A percentile compares a stretch with the other conserved stretches of the same genome.
Evolutionary conservation across 2,113 vertebrate genomes (phyloP).

Genomic region (Onychorhynchus coronatus): DNA sequence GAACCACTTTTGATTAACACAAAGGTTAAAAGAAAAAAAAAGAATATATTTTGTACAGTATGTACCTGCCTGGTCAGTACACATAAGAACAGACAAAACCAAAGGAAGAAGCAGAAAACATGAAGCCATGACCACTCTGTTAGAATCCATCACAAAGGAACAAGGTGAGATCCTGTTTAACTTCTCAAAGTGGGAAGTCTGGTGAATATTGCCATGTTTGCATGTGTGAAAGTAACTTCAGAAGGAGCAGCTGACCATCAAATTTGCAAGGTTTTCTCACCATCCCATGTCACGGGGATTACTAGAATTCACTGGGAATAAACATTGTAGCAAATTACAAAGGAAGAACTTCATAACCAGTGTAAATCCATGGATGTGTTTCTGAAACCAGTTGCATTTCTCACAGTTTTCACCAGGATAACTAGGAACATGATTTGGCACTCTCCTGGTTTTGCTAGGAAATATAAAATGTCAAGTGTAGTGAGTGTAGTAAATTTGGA

Average conservation of each 20-base stretch:
- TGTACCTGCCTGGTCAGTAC: neutral
- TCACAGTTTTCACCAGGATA: neutral
- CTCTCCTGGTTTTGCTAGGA: neutral
- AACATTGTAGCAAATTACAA: neutral
- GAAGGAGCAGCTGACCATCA: neutral
- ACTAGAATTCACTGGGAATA: neutral
- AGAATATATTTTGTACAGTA: accelerated
- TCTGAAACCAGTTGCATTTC: neutral
- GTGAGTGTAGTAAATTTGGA: neutral
- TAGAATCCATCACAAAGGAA: neutral
- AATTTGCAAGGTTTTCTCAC: neutral
- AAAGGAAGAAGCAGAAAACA: neutral
- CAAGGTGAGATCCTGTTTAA: neutral
- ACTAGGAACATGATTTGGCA: neutral
- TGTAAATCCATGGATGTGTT: neutral
- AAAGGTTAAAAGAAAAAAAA: neutral
- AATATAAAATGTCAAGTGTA: neutral
- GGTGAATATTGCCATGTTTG: neutral
- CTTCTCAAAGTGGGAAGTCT: neutral
- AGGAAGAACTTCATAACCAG: neutral
- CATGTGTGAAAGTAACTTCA: neutral
- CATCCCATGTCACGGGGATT: neutral
- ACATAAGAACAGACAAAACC: neutral
- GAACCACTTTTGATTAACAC: neutral
- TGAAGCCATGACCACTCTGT: neutral